These are phyloP conservation scores for Brachionus paranguensis DNA, from an alignment of 1,140 invertebrate genomes.

Conservation along the genomic window DNA sequence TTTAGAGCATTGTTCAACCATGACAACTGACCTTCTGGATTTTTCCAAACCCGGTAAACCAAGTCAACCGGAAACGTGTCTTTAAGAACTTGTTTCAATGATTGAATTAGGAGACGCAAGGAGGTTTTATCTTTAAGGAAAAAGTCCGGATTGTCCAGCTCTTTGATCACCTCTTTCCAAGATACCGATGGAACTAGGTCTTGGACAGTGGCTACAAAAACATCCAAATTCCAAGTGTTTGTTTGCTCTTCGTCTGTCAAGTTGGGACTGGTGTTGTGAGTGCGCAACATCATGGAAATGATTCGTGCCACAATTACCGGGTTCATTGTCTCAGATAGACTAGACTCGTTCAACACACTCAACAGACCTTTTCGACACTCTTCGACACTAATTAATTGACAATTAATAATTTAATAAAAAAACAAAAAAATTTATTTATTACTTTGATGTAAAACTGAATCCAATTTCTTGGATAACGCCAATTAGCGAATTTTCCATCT, in stretches of 20 bases:
- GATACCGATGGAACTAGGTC: slow-evolving; percentile 70
- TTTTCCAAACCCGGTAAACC: slow-evolving; percentile 82
- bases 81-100: slow-evolving; percentile 67
- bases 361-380: slow-evolving; percentile 77
- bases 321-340: slow-evolving; percentile 63
- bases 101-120: slow-evolving; percentile 71
- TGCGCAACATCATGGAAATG: slow-evolving; percentile 76
- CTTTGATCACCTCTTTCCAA: slow-evolving; percentile 84
- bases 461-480: slow-evolving; percentile 81
- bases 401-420: slow-evolving; percentile 17
- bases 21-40: slow-evolving; percentile 80
- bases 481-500: slow-evolving; percentile 57
- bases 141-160: slow-evolving; percentile 84
- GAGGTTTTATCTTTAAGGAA: slow-evolving; percentile 76
- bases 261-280: slow-evolving; percentile 63
- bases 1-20: slow-evolving; percentile 72
- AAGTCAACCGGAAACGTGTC: slow-evolving; percentile 74
- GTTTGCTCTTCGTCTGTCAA: slow-evolving; percentile 50
- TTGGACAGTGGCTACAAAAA: slow-evolving; percentile 81
- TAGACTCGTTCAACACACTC: slow-evolving; percentile 59
- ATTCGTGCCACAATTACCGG: slow-evolving; percentile 75
- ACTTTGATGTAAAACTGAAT: slow-evolving; percentile 73
- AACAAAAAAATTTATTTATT: slow-evolving; percentile 41
- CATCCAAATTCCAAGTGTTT: slow-evolving; percentile 82
- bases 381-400: slow-evolving; percentile 61